Evolutionary conservation across 2,888 invertebrate species (phyloP).

Genomic region (Melipona bicolor): DNA sequence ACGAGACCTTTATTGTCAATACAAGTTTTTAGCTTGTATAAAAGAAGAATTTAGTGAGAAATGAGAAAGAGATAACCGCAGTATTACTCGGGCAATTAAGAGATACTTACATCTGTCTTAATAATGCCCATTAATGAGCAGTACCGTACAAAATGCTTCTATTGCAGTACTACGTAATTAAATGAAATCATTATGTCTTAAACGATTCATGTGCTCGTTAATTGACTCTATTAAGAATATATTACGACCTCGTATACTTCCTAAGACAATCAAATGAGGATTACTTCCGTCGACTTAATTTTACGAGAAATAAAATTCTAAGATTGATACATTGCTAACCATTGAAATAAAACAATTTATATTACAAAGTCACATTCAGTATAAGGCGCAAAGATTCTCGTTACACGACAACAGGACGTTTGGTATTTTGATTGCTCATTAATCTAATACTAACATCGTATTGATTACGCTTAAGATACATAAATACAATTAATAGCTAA

Average conservation of each 20-base stretch:
- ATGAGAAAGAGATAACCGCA: slow-evolving; percentile 9
- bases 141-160: slow-evolving; percentile 11
- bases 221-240: slow-evolving; percentile 17
- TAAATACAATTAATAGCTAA: slow-evolving; percentile 51
- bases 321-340: slow-evolving; percentile 24
- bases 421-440: slow-evolving; percentile 65
- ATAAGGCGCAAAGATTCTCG: slow-evolving; percentile 32
- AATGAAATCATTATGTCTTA: slow-evolving; percentile 24
- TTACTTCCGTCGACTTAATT: slow-evolving; percentile 30
- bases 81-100: slow-evolving; percentile 31
- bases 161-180: slow-evolving; percentile 5
- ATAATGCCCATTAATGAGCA: slow-evolving; percentile 26
- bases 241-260: not conserved
- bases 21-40: slow-evolving; percentile 42
- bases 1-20: slow-evolving; percentile 51
- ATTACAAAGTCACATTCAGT: not conserved
- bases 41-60: slow-evolving; percentile 31
- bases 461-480: slow-evolving; percentile 43
- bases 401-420: slow-evolving; percentile 48
- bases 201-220: not conserved
- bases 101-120: slow-evolving; percentile 23
- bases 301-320: slow-evolving; percentile 31
- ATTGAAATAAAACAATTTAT: slow-evolving; percentile 46
- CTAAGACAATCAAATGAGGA: not conserved
- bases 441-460: slow-evolving; percentile 39